Base-by-base conservation (phyloP, 2,797 vertebrate species). In the Myoxocephalus aenaeus region DNA sequence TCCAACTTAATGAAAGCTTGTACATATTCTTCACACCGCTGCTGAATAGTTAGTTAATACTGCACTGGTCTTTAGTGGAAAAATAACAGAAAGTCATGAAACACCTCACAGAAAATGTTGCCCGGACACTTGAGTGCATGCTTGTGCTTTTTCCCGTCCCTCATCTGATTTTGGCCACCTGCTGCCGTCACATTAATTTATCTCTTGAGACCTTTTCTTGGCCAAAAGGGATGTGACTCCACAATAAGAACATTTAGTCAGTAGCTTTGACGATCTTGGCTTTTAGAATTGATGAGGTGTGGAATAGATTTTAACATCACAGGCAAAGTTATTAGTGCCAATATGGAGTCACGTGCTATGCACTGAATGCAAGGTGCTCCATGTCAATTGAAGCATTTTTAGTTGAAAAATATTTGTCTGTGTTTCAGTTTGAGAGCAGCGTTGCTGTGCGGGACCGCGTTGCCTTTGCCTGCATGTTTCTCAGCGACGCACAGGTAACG, bases 381-480 rank as follows among this genome's bases (percentile, higher is more conserved):
- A 17, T 57, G 27, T 8, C 32, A 54, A 48, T 12, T 54, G 1
- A 42, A 29, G 1, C 20, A 5, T 65, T 17, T 56, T 44, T 25
- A 25, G 10, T 13, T 29, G 0, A n/a, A 10, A 3, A 25, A 17
- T 20, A 27, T 27, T 65, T 70, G 48, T 59, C 75, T 83, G 81
- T 68, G 3, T 93, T 87, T 10, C 92, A 99, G 98, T 96, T 97
- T 82, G 98, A 99, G 93, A 96, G 96, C 86, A 96, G 96, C 0
- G 96, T 99, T 44, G 97, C 98, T 2, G 98, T 99, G 62, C 94
- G 97, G 77, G 98, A 99, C 93, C 87, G 98, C 86, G 98, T 99
- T 29, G 98, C 98, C 38, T 99, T 99, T 75, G 98, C 98, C 70
- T 99, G 97, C 76, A 98, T 99, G 95, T 99, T 99, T 81, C 97